Evolutionary conservation across 2,797 vertebrate species (phyloP), one percentile per base, ranked within the genome.

Genomic region (Leuciscus waleckii): DNA sequence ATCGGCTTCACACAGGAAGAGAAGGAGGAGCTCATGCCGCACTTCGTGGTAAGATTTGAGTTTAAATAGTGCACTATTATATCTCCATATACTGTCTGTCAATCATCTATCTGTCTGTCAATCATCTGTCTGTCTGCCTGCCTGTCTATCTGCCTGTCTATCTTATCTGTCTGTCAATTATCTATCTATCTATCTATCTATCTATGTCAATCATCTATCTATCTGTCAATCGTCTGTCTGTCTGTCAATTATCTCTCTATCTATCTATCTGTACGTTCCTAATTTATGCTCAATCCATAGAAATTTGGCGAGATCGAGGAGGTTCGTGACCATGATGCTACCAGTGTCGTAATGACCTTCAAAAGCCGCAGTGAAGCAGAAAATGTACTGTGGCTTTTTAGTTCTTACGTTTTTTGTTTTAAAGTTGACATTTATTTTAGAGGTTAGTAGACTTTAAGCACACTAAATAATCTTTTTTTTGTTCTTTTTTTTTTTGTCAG

Each of bases 1-100:
- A 90, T 96, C 77, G 97, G 97, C 61, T 97, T 98, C 74, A 90
- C 94, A 0, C 96, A 97, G 69, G 97, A 98, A 90, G 98, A 99
- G 75, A 99, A 98, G 83, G 98, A 99, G 54, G 98, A 99, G 86
- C 93, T 99, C 54, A 93, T 96, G 94, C 97, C 97, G 14, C 98
- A 99, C 94, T 99, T 99, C 92, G 94, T 98, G 94, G 98, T 99
- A 92, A 96, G 97, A 91, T 16, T 41, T 32, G 1, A 3, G 8
- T 77, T n/a, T 68, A 56, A 10, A 19, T 56, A 19, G 17, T 46
- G 4, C 11, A 46, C 13, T 13, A 46, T 14, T 46, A 46, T 46
- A 46, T 46, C 11, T 46, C 43, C 11, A 14, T 14, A 41, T 41
- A 9, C 43, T 46, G 43, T 46, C 11, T 13, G 41, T 39, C 39